Base-by-base conservation (phyloP, 2,113 vertebrate species). In the Probosciger aterrimus region DNA sequence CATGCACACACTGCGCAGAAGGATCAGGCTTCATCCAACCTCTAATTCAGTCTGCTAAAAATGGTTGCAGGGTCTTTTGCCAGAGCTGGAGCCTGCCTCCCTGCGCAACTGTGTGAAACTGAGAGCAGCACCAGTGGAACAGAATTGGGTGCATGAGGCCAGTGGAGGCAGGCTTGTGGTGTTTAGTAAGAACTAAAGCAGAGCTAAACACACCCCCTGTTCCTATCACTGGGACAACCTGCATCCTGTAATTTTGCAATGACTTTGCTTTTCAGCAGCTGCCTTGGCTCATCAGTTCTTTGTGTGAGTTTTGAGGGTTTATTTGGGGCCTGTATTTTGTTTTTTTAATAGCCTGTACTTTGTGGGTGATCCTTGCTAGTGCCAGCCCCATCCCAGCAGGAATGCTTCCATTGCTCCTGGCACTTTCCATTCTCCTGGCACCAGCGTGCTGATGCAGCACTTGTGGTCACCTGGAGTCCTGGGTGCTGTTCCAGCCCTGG, bases 1-100 rank as follows among this genome's bases (percentile, higher is more conserved):
- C 31, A 1, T 11, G 47, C 33, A 1, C 17, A 1, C 12, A 0
- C 5, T 2, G 44, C 0, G 5, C 28, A 5, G 35, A 63, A 75
- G 82, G 37, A 16, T 24, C 22, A 5, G 64, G 77, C 64, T 39
- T 68, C 3, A 1, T 43, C 18, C 53, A 78, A 20, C 53, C 60
- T 69, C 15, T 69, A 35, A 63, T 82, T 77, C 3, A 5, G 41
- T 3, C 1, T 0, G 35, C 67, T 91, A 55, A 67, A 82, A 86
- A 25, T 1, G 9, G 5, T 37, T 41, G 33, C 5, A 3, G 53
- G 60, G 9, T 0, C 1, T 6, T 64, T 24, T 17, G 59, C 39
- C 33, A 33, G 46, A 20, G 46, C 31, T 31, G 43, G 47, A 14
- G 37, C 43, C 43, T 19, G 67, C 59, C 43, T 33, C 50, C 44